phyloP scores from a whole-genome alignment of 2,888 invertebrate genomes.

The Nomada lathburiana region DNA sequence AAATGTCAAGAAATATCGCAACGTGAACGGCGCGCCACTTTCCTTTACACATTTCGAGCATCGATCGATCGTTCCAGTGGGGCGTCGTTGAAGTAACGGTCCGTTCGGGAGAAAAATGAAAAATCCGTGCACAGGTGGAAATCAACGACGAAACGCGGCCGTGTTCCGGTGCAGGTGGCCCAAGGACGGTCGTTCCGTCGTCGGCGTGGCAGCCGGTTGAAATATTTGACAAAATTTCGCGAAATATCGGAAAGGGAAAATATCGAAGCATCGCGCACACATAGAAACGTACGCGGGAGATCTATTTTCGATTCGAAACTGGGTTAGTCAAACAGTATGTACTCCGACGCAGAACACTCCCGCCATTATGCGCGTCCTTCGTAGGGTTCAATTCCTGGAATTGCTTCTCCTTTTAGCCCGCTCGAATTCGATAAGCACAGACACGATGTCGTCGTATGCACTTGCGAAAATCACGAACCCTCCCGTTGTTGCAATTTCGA shows the following conservation, averaged over 20 bases:
- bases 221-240: slow-evolving; percentile 48
- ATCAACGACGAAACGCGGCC: slow-evolving; percentile 12
- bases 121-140: slow-evolving; percentile 37
- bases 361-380: slow-evolving; percentile 56
- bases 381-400: slow-evolving; percentile 22
- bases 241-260: slow-evolving; percentile 45
- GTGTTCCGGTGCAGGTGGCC: slow-evolving; percentile 3
- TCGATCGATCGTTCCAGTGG: slow-evolving; percentile 14
- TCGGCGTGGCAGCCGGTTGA: slow-evolving; percentile 17
- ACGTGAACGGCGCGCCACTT: not conserved
- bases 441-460: slow-evolving; percentile 10
- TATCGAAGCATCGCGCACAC: slow-evolving; percentile 10
- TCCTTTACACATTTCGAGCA: not conserved
- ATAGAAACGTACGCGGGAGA: slow-evolving; percentile 19
- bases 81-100: slow-evolving; percentile 10
- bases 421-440: slow-evolving; percentile 21
- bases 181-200: not conserved
- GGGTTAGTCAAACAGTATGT: slow-evolving; percentile 71
- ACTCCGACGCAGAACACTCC: slow-evolving; percentile 27
- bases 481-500: not conserved
- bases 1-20: not conserved
- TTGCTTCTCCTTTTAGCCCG: slow-evolving; percentile 23
- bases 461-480: slow-evolving; percentile 25
- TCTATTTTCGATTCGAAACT: slow-evolving; percentile 71
- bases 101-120: slow-evolving; percentile 41